These are phyloP conservation scores for Echeneis naucrates DNA, from an alignment of 2,797 vertebrate species.

Conservation along the genomic window DNA sequence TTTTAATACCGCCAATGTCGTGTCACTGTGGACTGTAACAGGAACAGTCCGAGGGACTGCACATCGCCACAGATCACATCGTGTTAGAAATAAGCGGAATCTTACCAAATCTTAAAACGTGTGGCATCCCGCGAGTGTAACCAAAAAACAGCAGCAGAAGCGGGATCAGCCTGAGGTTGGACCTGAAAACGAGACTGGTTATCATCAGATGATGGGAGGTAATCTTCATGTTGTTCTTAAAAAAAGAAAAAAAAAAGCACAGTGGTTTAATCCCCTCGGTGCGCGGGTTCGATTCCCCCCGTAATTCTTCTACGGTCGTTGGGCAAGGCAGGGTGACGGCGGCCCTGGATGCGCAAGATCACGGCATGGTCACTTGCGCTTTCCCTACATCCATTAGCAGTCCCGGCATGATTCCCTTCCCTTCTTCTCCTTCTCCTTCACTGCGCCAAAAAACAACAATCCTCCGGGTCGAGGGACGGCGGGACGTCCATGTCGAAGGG, in stretches of 20 bases:
- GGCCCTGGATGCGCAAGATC: slow-evolving; percentile 89
- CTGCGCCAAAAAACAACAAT: slow-evolving; percentile 93
- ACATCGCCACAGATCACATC: slow-evolving; percentile 4
- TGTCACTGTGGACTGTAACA: not conserved
- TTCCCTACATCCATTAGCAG: slow-evolving; percentile 93
- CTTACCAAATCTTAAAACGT: slow-evolving; percentile 99
- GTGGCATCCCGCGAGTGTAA: slow-evolving; percentile 96
- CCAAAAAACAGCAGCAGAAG: slow-evolving; percentile 92
- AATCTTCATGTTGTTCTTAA: slow-evolving; percentile 96
- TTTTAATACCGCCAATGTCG: slow-evolving; percentile 11
- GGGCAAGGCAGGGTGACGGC: slow-evolving; percentile 86
- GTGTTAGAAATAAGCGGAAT: slow-evolving; percentile 44
- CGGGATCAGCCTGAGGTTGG: slow-evolving; percentile 91
- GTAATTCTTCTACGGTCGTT: slow-evolving; percentile 85
- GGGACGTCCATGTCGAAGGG: slow-evolving; percentile 94
- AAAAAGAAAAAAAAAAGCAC: slow-evolving; percentile 84
- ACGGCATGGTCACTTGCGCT: slow-evolving; percentile 96
- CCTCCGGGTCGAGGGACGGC: slow-evolving; percentile 92
- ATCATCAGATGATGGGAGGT: slow-evolving; percentile 88
- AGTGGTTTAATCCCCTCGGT: slow-evolving; percentile 79
- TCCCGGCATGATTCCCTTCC: slow-evolving; percentile 90
- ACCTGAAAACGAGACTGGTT: slow-evolving; percentile 93
- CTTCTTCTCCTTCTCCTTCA: slow-evolving; percentile 80
- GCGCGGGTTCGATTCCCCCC: slow-evolving; percentile 85
- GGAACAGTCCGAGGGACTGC: not conserved